Evolutionary conservation across 1,140 invertebrate species (phyloP), one percentile per base, ranked within the genome.

Genomic region (Zaprionus davidi): DNA sequence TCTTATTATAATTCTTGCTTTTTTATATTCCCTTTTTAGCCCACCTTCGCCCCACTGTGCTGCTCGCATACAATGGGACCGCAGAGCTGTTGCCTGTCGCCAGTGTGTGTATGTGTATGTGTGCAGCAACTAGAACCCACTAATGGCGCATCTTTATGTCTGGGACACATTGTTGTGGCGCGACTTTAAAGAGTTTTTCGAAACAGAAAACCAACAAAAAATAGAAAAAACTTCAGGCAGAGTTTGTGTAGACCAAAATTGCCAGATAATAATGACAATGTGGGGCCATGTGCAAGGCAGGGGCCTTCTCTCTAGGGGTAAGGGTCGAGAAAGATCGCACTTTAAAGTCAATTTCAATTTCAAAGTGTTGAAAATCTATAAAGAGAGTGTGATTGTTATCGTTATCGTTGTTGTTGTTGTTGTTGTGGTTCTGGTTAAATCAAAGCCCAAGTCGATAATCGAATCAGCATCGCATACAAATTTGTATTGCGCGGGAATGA

Each of bases 381-480:
- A 11, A 41, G 38, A 41, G 38, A n/a, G 38, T 11, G 41, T 9
- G 2, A 46, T 17, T 17, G 41, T 46, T n/a, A 41, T 41, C 38
- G 15, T 41, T n/a, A n/a, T 41, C 9, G 56, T 56, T 70, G 34
- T 58, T 44, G 71, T 59, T 44, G 71, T 59, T 76, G 46, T 63
- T 73, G 22, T 26, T 57, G n/a, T 46, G n/a, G 41, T 13, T 20
- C 31, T 58, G 26, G 9, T 22, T 31, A 71, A 77, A 80, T 80
- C 74, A 73, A 79, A 77, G 76, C 59, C 71, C 71, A 53, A 65
- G 73, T 73, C 73, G 76, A 86, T 85, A 85, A 85, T 85, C 82
- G 82, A 74, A 84, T 77, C 49, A 70, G 51, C 51, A 65, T 51
- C 44, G 84, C 69, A 88, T 88, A 79, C 74, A 82, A 84, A 87